Base-by-base conservation (phyloP, 2,888 invertebrate genomes). In the Lymantria monacha region DNA sequence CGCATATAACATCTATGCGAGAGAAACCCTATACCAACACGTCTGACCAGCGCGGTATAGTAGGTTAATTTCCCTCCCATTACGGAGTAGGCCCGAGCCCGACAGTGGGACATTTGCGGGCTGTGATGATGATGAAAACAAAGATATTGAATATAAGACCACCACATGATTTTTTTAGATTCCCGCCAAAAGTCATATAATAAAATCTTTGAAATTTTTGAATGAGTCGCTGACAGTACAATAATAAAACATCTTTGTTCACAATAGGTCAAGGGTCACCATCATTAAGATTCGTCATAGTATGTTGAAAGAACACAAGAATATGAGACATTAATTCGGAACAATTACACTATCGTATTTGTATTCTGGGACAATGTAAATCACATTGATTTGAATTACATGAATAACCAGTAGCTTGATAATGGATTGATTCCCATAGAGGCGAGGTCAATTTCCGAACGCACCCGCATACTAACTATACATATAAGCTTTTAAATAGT, bases 401-500 rank as follows among this genome's bases (percentile, higher is more conserved):
- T 61, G 53, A 66, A 69, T 63, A 49, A 56, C 48, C 53, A 55
- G 48, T 43, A 50, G 49, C 54, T 57, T 55, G 55, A 63, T 69
- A 55, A 53, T 40, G 49, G 48, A 68, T 70, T 61, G 62, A 62
- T 61, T 62, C 66, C 57, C 58, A 70, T 70, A 38, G 45, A 72
- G 73, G 70, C 63, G 70, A 73, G 79, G 79, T 79, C 80, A 79
- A 79, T 74, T 79, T 74, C 72, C 72, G 71, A 71, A 69, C 72
- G 66, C 65, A 78, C 83, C 84, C 84, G 83, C 80, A 81, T 81
- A 67, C 65, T 10, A 22, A 14, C 15, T 63, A 55, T 43, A n/a
- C n/a, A n/a, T n/a, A 49, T 33, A 43, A 43, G 63, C 61, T 62
- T 59, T 41, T 48, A 42, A 36, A 41, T n/a, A 51, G 9, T 40